phyloP scores from a whole-genome alignment of 2,888 invertebrate genomes.

The Graphium colonna region DNA sequence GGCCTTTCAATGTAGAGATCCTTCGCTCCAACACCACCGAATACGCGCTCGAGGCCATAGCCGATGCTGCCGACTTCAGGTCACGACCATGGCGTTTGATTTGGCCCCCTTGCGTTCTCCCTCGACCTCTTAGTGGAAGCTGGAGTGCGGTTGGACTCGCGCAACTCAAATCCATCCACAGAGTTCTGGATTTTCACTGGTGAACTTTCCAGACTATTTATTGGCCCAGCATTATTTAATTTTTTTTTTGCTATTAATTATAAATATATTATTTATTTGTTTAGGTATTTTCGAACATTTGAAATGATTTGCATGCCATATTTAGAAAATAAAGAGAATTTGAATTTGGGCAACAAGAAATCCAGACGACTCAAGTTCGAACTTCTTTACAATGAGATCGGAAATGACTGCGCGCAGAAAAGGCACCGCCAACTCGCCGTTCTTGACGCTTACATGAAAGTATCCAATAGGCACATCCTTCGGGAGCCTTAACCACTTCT shows the following conservation, averaged over 20 bases:
- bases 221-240: slow-evolving; percentile 28
- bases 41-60: slow-evolving; percentile 35
- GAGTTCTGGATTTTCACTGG: slow-evolving; percentile 10
- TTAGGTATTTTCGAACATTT: too few species aligned
- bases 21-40: slow-evolving; percentile 33
- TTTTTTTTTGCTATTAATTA: too few species aligned
- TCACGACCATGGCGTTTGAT: slow-evolving; percentile 41
- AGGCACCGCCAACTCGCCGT: too few species aligned
- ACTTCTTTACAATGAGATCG: slow-evolving; percentile 28
- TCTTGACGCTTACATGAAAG: slow-evolving; percentile 38
- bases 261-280: too few species aligned
- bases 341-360: slow-evolving; percentile 30
- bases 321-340: too few species aligned
- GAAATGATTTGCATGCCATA: too few species aligned
- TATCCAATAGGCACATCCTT: slow-evolving; percentile 34
- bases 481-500: slow-evolving; percentile 40
- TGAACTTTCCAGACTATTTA: slow-evolving; percentile 15
- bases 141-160: slow-evolving; percentile 13
- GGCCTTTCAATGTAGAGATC: slow-evolving; percentile 39
- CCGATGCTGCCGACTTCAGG: slow-evolving; percentile 28
- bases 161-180: slow-evolving; percentile 17
- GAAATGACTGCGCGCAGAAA: slow-evolving; percentile 35
- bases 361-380: slow-evolving; percentile 29
- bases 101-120: slow-evolving; percentile 43
- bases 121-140: slow-evolving; percentile 28